phyloP scores from a whole-genome alignment of 2,888 invertebrate genomes.

The Cephus spinipes region DNA sequence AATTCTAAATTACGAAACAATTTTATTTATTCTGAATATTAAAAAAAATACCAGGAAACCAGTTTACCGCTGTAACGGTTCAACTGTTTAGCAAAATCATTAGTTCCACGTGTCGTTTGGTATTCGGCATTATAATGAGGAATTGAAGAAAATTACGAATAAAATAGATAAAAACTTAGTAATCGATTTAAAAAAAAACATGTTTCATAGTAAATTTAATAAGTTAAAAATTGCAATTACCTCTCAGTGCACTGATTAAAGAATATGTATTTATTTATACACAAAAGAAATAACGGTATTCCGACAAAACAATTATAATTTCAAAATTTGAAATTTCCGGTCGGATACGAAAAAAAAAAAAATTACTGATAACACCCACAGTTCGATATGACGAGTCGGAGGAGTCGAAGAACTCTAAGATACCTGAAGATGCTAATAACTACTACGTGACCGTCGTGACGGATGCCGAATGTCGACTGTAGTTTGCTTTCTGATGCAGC shows the following conservation, averaged over 20 bases:
- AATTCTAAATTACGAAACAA: background rate
- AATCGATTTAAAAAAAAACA: background rate
- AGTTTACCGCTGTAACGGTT: background rate
- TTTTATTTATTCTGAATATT: background rate
- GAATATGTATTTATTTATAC: background rate
- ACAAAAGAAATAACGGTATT: background rate
- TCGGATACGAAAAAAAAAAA: background rate
- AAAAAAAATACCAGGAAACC: background rate
- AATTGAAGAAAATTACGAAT: background rate
- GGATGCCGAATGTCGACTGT: slow-evolving; percentile 3
- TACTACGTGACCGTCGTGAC: background rate
- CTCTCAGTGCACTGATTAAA: background rate
- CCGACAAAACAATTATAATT: background rate
- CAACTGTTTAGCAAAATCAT: background rate
- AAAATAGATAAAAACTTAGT: background rate
- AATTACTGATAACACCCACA: background rate
- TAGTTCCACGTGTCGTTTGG: background rate
- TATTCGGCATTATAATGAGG: background rate
- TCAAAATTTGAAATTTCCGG: background rate
- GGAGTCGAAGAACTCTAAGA: background rate
- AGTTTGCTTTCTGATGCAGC: background rate
- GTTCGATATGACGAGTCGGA: background rate
- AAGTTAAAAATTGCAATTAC: background rate
- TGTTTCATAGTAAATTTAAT: background rate
- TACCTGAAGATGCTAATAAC: background rate